Conservation (phyloP, 2,888 invertebrate species). For the Sinohyriopsis cumingii region DNA sequence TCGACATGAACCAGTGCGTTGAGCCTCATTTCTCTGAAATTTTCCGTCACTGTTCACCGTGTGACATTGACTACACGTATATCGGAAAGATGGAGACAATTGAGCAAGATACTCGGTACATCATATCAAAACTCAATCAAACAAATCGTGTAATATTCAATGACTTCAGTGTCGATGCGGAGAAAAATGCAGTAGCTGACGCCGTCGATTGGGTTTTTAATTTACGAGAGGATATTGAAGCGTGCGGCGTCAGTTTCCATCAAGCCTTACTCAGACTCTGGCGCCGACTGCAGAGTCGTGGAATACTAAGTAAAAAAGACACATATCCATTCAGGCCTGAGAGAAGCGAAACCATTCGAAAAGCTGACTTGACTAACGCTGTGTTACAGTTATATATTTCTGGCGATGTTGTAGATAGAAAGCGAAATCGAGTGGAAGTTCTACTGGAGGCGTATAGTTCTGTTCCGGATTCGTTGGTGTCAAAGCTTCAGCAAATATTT, state of each 20-base stretch:
- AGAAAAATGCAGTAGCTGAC: constrained; percentile 13
- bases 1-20: constrained; percentile 14
- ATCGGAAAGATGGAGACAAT: constrained; percentile 47
- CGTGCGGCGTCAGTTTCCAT: constrained; percentile 23
- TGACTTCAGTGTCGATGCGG: constrained; percentile 13
- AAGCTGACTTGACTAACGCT: no score
- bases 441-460: constrained; percentile 26
- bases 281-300: constrained; percentile 38
- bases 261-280: constrained; percentile 32
- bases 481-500: constrained; percentile 21
- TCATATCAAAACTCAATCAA: constrained; percentile 24
- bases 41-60: constrained; percentile 43
- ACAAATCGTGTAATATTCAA: constrained; percentile 12
- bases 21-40: constrained; percentile 44
- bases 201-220: constrained; percentile 17
- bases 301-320: constrained; percentile 29
- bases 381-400: background rate
- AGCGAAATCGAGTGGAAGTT: constrained; percentile 27
- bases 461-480: constrained; percentile 13
- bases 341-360: no score
- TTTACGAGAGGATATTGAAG: constrained; percentile 10
- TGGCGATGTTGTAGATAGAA: constrained; percentile 8
- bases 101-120: constrained; percentile 33
- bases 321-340: constrained; percentile 20
- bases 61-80: constrained; percentile 32